Evolutionary conservation across 2,888 invertebrate genomes (phyloP), one percentile per base, ranked within the genome.

Genomic region (Zelleria hepariella): DNA sequence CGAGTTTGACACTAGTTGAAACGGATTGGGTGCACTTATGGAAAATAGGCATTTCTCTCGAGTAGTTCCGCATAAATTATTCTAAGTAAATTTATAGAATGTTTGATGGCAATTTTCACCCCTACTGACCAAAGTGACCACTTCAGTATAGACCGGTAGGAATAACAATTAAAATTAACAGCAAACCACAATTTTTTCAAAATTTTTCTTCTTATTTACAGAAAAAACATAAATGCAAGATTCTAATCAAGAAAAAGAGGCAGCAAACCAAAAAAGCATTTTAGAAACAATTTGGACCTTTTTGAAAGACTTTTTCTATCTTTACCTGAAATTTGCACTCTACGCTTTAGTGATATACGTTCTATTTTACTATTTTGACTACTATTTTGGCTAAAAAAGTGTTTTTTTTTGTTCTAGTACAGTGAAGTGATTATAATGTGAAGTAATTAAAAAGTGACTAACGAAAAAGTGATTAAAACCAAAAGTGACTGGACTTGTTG

Each of bases 361-460:
- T 0, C 23, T 86, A 7, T 86, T 87, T 63, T 86, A 84, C 64
- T 80, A 80, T 63, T 87, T 83, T 68, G 87, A 87, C 62, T 80
- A 80, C 64, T 87, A 83, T 71, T 78, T 86, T 65, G 80, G 79
- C 24, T 80, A 71, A 73, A 64, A 64, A 60, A 59, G 51, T 64
- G 57, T 58, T 62, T 59, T 63, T 63, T 65, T 67, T 55, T 5
- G 8, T 51, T 51, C 23, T 55, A 55, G 55, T 55, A 27, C 18
- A n/a, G 64, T 67, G 67, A 42, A 68, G 67, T 66, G 63, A 68
- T 65, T 65, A 75, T 65, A 66, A 82, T 82, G 84, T 84, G 83
- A 82, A 74, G 72, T 73, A 70, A 65, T 53, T 18, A 15, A 26
- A n/a, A 47, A 59, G 58, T 59, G 58, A 62, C 23, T 23, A 32